Conservation (phyloP, 2,888 invertebrate genomes). For the Monopis laevigella region DNA sequence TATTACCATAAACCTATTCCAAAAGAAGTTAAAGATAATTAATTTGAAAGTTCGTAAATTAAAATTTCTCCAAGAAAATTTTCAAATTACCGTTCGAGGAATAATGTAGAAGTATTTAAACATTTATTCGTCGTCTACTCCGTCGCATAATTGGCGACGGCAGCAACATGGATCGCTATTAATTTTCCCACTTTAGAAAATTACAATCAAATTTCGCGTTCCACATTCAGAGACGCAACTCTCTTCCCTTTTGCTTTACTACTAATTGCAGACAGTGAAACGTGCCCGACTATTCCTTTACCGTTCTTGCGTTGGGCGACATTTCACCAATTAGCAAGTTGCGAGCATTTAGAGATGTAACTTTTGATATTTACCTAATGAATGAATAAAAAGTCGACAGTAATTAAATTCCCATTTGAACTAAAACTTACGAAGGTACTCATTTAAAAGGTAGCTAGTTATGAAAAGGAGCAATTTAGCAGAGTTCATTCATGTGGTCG, state of each 20-base stretch:
- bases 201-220: not conserved
- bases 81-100: too few relatives aligned
- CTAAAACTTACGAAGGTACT: not conserved
- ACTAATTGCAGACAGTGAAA: conserved; percentile 32
- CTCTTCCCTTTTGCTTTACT: not conserved
- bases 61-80: too few relatives aligned
- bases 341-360: conserved; percentile 1
- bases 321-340: conserved; percentile 35
- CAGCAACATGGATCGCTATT: too few relatives aligned
- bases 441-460: not conserved
- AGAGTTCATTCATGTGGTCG: too few relatives aligned
- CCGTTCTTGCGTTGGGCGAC: conserved; percentile 22
- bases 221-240: conserved; percentile 5
- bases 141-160: too few relatives aligned
- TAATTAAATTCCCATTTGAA: conserved; percentile 33
- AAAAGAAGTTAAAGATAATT: too few relatives aligned
- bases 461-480: not conserved
- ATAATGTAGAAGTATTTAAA: too few relatives aligned
- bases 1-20: too few relatives aligned
- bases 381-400: conserved; percentile 23
- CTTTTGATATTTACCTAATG: conserved; percentile 22
- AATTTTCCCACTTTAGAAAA: not conserved
- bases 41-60: too few relatives aligned
- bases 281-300: conserved; percentile 24
- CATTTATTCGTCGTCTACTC: too few relatives aligned